Percentiles rank a stretch among this genome's conserved stretches.
Conservation (phyloP, 2,797 vertebrate species). For the Muscicapa comitata region DNA sequence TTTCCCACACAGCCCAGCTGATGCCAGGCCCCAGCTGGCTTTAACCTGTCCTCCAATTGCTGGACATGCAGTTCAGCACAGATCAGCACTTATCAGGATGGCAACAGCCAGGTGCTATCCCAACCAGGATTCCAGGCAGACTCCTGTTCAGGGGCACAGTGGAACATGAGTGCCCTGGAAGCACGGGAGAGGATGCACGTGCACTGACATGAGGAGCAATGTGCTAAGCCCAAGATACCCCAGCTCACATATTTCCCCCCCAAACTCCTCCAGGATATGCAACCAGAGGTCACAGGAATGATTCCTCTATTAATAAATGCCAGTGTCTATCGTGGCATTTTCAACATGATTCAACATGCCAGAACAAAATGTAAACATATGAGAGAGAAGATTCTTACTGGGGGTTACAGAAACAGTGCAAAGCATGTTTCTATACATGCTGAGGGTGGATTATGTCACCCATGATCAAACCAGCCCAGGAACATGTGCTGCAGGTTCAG, state of each 20-base stretch:
- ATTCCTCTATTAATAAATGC: background rate
- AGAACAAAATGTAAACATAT: background rate
- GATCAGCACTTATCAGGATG: fast-evolving
- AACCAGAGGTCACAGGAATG: background rate
- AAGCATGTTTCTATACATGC: background rate
- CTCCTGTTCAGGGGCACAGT: background rate
- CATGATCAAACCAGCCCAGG: background rate
- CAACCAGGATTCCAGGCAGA: background rate
- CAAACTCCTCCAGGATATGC: background rate
- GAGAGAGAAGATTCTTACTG: background rate
- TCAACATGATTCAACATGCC: background rate
- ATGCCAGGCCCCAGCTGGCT: background rate
- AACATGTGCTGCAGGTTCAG: background rate
- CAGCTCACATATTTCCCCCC: fast-evolving
- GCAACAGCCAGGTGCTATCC: background rate
- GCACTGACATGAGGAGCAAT: fast-evolving
- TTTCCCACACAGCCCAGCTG: background rate
- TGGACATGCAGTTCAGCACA: background rate
- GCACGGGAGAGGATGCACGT: fast-evolving
- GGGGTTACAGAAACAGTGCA: background rate
- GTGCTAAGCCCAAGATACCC: background rate
- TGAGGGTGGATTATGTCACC: background rate
- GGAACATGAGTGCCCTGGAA: fast-evolving
- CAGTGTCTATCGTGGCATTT: background rate
- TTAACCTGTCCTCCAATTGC: background rate